Percentiles rank a stretch among this genome's conserved stretches.
These are phyloP conservation scores for Hirundichthys speculiger DNA, from an alignment of 2,113 vertebrate species.

Conservation along the genomic window DNA sequence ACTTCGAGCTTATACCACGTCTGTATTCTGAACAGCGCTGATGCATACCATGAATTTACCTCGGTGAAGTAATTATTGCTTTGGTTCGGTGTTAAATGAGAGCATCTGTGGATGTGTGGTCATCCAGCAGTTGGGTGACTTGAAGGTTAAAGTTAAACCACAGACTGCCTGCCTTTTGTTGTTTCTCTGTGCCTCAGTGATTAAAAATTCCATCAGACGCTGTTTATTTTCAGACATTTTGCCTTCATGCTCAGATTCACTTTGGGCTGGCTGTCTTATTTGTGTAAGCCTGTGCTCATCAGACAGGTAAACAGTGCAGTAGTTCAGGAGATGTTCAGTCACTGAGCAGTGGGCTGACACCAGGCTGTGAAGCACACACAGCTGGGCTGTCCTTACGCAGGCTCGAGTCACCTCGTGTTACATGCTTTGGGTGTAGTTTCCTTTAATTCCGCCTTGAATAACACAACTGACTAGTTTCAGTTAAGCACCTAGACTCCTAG, in stretches of 20 bases:
- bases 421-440: too few species aligned
- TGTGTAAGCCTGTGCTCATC: not conserved
- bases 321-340: not conserved
- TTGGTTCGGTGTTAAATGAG: not conserved
- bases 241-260: not conserved
- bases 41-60: too few species aligned
- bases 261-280: not conserved
- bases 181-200: not conserved
- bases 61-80: conserved; percentile 22
- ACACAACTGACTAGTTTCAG: too few species aligned
- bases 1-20: too few species aligned
- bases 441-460: too few species aligned
- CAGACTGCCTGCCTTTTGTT: not conserved
- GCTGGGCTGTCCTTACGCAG: too few species aligned
- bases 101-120: conserved; percentile 1
- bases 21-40: not conserved
- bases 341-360: too few species aligned
- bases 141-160: not conserved
- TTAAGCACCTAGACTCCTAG: too few species aligned
- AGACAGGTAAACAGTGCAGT: not conserved
- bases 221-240: not conserved
- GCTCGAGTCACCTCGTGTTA: too few species aligned
- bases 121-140: conserved; percentile 33
- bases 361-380: too few species aligned
- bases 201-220: not conserved